Conservation (phyloP, 2,113 vertebrate species). For the Malurus elegans region DNA sequence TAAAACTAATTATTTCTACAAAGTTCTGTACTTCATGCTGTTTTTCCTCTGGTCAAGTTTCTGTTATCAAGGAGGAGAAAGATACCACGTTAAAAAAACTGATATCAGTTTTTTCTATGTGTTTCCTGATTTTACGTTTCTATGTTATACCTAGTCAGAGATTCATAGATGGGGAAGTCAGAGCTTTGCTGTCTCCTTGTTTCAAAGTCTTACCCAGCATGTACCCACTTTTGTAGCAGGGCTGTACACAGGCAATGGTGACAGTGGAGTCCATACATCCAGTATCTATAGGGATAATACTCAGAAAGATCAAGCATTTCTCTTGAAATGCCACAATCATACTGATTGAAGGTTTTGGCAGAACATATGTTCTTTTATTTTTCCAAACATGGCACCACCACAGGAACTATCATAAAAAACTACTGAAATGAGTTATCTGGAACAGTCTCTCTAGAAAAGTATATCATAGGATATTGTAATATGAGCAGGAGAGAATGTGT, state of each 20-base stretch:
- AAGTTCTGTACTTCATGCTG: neutral
- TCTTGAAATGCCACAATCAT: neutral
- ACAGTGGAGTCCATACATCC: neutral
- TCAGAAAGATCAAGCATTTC: neutral
- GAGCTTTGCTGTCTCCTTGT: neutral
- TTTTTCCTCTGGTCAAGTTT: neutral
- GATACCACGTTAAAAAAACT: neutral
- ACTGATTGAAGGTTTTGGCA: neutral
- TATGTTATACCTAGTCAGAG: neutral
- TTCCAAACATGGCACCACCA: neutral
- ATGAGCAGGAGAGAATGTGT: rapidly evolving
- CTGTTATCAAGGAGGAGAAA: neutral
- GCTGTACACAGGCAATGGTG: neutral
- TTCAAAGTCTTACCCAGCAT: neutral
- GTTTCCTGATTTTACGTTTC: neutral
- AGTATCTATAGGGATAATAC: neutral
- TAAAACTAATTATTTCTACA: neutral
- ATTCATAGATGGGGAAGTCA: neutral
- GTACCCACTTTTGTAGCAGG: neutral
- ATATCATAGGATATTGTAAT: neutral
- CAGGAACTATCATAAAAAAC: neutral
- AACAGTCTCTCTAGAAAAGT: neutral
- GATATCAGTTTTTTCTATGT: neutral
- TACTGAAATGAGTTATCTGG: neutral
- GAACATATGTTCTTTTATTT: neutral